Percentiles rank a stretch among this genome's conserved stretches.
phyloP scores from a whole-genome alignment of 2,888 invertebrate species.

The Tenthredo notha region DNA sequence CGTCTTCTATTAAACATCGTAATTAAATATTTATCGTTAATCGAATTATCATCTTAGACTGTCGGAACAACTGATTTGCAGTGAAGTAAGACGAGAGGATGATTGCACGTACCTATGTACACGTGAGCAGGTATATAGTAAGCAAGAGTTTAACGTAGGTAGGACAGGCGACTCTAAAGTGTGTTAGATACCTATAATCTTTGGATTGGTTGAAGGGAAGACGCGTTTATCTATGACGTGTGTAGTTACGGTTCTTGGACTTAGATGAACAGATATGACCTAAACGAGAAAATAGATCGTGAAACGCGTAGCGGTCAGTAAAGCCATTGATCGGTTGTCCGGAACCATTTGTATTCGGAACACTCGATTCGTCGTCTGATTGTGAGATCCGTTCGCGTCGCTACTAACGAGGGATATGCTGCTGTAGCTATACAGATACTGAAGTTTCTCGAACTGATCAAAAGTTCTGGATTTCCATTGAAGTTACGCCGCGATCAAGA shows the following conservation, averaged over 20 bases:
- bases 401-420: constrained; percentile 34
- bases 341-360: constrained; percentile 44
- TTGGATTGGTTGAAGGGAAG: constrained; percentile 26
- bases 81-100: background rate
- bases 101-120: background rate
- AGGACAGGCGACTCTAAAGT: constrained; percentile 25
- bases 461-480: constrained; percentile 40
- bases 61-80: background rate
- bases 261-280: constrained; percentile 42
- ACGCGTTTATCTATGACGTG: constrained; percentile 46
- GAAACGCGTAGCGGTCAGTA: constrained; percentile 11
- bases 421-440: background rate
- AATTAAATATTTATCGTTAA: background rate
- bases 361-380: constrained; percentile 48
- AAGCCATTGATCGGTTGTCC: constrained; percentile 47
- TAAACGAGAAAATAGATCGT: constrained; percentile 45
- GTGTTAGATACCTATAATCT: constrained; percentile 2
- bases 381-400: constrained; percentile 44
- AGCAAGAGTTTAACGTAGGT: background rate
- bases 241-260: constrained; percentile 26
- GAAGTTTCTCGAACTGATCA: constrained; percentile 31
- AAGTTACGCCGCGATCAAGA: constrained; percentile 23
- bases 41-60: background rate
- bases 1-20: background rate
- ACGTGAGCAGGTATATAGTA: background rate